Percentiles rank a stretch among this genome's conserved stretches.
These are phyloP conservation scores for Aspidoscelis tigris DNA, from an alignment of 2,113 vertebrate genomes.

Conservation along the genomic window DNA sequence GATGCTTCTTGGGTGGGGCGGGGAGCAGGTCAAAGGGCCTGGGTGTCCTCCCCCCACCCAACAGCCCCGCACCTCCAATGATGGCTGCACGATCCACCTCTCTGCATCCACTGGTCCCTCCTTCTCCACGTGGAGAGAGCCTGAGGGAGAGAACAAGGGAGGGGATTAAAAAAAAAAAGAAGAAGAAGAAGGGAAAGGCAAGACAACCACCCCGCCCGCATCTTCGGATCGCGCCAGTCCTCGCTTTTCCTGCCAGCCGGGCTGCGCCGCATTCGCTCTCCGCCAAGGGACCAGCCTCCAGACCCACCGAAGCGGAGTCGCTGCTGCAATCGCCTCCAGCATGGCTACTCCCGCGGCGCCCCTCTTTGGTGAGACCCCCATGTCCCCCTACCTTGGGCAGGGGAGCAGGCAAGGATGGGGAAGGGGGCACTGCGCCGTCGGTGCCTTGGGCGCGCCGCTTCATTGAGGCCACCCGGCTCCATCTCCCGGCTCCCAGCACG, in stretches of 20 bases:
- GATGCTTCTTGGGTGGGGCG: no score
- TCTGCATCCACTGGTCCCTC: not conserved
- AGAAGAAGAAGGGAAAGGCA: no score
- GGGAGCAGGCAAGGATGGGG: not conserved
- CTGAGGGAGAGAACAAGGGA: no score
- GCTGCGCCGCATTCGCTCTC: slow-evolving; percentile 19
- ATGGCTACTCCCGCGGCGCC: slow-evolving; percentile 23
- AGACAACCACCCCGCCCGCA: not conserved
- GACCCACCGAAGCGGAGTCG: not conserved
- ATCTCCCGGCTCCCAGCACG: no score
- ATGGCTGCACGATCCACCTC: not conserved
- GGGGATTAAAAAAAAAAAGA: not conserved
- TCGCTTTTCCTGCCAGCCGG: not conserved
- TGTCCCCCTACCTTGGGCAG: no score
- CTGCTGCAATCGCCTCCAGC: not conserved
- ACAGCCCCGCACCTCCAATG: no score
- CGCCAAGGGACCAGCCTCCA: not conserved
- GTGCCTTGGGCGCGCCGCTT: not conserved
- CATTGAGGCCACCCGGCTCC: not conserved
- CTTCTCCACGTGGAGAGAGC: slow-evolving; percentile 9
- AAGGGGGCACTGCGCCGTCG: not conserved
- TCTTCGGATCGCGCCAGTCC: slow-evolving; percentile 2
- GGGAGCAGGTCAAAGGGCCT: not conserved
- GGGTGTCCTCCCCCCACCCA: not conserved
- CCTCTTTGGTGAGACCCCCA: slow-evolving; percentile 2